A percentile compares a stretch with the other conserved stretches of the same genome.
Conservation (phyloP, 2,113 vertebrate species). For the Donacobius atricapilla region DNA sequence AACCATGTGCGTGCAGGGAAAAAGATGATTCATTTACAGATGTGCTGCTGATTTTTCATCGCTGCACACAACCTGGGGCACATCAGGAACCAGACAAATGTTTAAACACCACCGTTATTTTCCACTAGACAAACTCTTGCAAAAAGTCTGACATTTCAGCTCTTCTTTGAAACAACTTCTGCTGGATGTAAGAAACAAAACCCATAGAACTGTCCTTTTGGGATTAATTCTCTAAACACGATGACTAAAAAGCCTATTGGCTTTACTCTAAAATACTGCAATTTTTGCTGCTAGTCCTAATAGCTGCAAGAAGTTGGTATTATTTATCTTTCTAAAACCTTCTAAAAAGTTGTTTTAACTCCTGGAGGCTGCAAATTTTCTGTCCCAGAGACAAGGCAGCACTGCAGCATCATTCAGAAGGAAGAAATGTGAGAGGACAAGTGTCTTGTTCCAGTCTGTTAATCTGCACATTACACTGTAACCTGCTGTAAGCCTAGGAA, state of each 20-base stretch:
- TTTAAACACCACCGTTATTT: background rate
- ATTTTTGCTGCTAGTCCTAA: background rate
- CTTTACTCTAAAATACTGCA: background rate
- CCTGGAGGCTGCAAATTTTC: background rate
- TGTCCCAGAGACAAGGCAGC: background rate
- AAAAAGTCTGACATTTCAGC: background rate
- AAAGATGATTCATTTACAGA: constrained; percentile 20
- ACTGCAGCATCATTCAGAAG: background rate
- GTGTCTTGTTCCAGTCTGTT: background rate
- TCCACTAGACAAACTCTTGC: background rate
- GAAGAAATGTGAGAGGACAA: background rate
- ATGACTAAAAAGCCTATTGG: background rate
- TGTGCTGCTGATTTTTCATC: background rate
- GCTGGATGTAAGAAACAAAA: background rate
- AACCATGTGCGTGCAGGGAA: background rate
- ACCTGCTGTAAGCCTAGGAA: background rate
- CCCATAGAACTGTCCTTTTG: background rate
- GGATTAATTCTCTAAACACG: background rate
- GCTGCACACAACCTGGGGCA: background rate
- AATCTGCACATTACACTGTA: background rate
- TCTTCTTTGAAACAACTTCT: background rate
- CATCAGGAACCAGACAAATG: background rate
- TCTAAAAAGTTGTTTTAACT: background rate
- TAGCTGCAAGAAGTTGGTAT: background rate
- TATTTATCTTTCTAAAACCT: background rate